phyloP scores from a whole-genome alignment of 1,140 invertebrate species.

The Oscheius sp. region DNA sequence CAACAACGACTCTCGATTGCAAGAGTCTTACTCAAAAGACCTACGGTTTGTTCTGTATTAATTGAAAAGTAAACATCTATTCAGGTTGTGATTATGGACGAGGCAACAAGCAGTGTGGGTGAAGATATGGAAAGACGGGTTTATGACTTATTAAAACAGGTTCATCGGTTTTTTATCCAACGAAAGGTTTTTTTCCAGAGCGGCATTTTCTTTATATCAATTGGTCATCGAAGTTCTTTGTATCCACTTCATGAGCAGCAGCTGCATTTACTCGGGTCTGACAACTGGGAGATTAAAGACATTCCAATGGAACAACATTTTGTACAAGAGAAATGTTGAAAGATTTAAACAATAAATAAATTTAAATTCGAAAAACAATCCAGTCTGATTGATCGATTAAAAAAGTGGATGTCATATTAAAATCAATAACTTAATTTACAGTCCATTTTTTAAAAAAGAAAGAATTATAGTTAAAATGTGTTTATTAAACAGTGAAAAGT shows the following conservation, averaged over 20 bases:
- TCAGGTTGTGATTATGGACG: constrained; percentile 69
- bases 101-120: constrained; percentile 68
- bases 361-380: no score
- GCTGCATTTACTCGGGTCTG: constrained; percentile 59
- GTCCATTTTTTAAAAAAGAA: no score
- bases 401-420: no score
- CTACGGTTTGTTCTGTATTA: no score
- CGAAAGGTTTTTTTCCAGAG: constrained; percentile 39
- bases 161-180: constrained; percentile 9
- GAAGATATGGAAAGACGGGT: constrained; percentile 65
- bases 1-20: constrained; percentile 68
- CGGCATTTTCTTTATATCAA: constrained; percentile 66
- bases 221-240: constrained; percentile 65
- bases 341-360: no score
- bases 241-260: constrained; percentile 64
- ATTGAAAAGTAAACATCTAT: no score
- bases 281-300: not conserved
- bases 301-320: not conserved
- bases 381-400: no score
- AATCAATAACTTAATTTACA: no score
- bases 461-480: no score
- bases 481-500: no score
- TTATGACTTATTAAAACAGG: constrained; percentile 59
- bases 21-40: constrained; percentile 67
- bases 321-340: not conserved